Evolutionary conservation across 2,888 invertebrate species (phyloP).

Genomic region (Punctoribates punctum): DNA sequence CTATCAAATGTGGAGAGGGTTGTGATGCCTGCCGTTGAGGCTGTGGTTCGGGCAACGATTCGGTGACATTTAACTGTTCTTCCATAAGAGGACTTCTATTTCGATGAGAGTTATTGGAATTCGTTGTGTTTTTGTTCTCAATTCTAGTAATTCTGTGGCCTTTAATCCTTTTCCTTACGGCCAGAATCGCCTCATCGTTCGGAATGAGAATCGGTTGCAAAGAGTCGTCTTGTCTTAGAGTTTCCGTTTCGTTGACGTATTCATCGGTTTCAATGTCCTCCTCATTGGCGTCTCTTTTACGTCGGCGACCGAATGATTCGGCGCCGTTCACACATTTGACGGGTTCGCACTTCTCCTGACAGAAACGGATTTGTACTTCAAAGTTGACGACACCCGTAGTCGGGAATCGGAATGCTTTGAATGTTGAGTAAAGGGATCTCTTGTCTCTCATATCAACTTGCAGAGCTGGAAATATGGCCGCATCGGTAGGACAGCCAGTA

Average conservation of each 20-base stretch:
- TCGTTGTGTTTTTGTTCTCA: conserved; percentile 6
- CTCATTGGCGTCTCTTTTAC: conserved; percentile 25
- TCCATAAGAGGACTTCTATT: conserved; percentile 28
- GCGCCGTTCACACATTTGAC: conserved; percentile 50
- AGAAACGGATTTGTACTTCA: conserved; percentile 57
- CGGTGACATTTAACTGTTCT: background rate
- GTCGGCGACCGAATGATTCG: conserved; percentile 39
- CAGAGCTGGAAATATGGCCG: conserved; percentile 56
- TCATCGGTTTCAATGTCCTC: background rate
- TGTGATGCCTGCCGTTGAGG: background rate
- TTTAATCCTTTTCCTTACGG: conserved; percentile 16
- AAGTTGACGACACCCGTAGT: conserved; percentile 57
- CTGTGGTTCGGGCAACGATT: background rate
- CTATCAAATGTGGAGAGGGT: background rate
- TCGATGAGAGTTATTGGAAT: background rate
- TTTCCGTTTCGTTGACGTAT: background rate
- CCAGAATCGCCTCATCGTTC: conserved; percentile 32
- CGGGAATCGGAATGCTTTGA: conserved; percentile 57
- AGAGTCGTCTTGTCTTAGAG: conserved; percentile 26
- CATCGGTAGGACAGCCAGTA: conserved; percentile 56
- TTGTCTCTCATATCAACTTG: conserved; percentile 53
- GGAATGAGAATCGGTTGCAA: conserved; percentile 6
- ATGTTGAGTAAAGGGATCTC: conserved; percentile 54
- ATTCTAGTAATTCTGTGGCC: background rate
- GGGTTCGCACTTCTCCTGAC: conserved; percentile 56